These are phyloP conservation scores for Crotophaga sulcirostris DNA, from an alignment of 2,113 vertebrate species.

Conservation along the genomic window DNA sequence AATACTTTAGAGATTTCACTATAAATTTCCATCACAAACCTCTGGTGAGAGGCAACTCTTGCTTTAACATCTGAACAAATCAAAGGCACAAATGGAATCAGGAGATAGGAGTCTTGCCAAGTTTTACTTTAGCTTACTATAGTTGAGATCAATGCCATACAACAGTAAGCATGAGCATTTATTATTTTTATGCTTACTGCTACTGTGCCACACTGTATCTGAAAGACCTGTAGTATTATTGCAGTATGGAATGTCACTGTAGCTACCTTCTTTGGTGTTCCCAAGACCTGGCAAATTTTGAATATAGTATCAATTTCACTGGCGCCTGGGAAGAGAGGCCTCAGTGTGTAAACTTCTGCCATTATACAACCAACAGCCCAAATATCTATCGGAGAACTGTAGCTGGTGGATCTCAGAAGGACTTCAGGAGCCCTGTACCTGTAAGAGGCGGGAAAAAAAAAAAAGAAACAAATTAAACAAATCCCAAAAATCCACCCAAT, in stretches of 20 bases:
- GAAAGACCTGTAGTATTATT: background rate
- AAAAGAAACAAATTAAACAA: background rate
- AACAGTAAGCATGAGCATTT: background rate
- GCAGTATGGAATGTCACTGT: background rate
- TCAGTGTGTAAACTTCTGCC: conserved; percentile 83
- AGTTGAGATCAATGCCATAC: background rate
- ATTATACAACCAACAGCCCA: conserved; percentile 88
- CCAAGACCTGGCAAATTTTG: conserved; percentile 85
- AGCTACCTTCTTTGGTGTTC: conserved; percentile 83
- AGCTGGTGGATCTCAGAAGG: conserved; percentile 81
- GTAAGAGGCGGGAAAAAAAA: background rate
- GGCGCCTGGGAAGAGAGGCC: conserved; percentile 83
- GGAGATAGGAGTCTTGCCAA: background rate
- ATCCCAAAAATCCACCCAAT: background rate
- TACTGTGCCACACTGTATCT: background rate
- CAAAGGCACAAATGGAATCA: background rate
- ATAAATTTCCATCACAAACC: background rate
- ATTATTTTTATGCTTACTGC: background rate
- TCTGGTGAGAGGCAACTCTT: background rate
- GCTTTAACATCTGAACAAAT: background rate
- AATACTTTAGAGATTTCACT: background rate
- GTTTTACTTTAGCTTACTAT: background rate
- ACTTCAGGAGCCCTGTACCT: conserved; percentile 87
- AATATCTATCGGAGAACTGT: conserved; percentile 84
- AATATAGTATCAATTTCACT: conserved; percentile 87